Base-by-base conservation (phyloP, 2,888 invertebrate species). In the Piscicola geometra region DNA sequence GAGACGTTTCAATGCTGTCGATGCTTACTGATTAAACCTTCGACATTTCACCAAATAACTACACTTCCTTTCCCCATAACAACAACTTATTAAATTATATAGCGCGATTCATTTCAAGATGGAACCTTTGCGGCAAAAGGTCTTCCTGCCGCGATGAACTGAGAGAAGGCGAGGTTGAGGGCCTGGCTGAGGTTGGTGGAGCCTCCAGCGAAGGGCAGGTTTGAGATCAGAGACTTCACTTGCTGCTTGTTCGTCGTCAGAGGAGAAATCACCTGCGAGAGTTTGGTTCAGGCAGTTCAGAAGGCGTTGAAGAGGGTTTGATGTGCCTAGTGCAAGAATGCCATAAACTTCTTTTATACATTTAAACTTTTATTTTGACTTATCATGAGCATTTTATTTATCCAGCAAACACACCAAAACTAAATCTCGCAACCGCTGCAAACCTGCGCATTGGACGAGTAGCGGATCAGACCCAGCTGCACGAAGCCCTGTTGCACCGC, bases 121-220 rank as follows among this genome's bases (percentile, higher is more conserved):
- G 9, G n/a, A 15, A 73, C 73, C 64, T 73, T 73, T 1, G 73
- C 18, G 2, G 73, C 18, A n/a, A 15, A 60, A 21, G 73, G 35
- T 32, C 73, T 9, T 9, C 73, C 56, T 52, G 50, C 28, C n/a
- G 35, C 15, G n/a, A 52, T 21, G 41, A 73, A 73, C 32, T 60
- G 64, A 28, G 1, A 12, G 25, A 60, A 32, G 12, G 73, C 60
- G 1, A 30, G 5, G 12, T 52, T 1, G 0, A 73, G 64, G 35
- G 73, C 73, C 33, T n/a, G 32, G n/a, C 35, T 36, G 18, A 73
- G 64, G 36, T 73, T 73, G 35, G 73, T 73, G n/a, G 73, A 73
- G 0, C 73, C 73, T 1, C 73, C 73, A 2, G n/a, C 64, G 35
- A 73, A 73, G 0, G 3, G 30, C 35, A 73, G 32, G 25, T 73